phyloP scores from a whole-genome alignment of 2,888 invertebrate species.

The Drosophila aldrichi region DNA sequence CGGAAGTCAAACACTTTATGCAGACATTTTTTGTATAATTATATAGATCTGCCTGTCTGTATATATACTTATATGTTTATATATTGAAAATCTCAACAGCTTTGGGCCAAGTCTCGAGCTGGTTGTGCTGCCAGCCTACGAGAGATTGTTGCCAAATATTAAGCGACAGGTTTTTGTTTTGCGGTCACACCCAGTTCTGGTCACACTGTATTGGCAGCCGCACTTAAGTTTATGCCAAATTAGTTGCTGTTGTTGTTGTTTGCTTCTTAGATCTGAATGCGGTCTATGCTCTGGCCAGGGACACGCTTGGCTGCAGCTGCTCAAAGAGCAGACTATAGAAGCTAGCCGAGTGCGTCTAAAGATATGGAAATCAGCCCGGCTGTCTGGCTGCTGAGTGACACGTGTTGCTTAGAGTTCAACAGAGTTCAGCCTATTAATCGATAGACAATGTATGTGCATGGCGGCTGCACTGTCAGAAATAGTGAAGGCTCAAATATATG shows the following conservation, averaged over 20 bases:
- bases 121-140: slow-evolving; percentile 13
- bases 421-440: slow-evolving; percentile 74
- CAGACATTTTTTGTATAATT: slow-evolving; percentile 45
- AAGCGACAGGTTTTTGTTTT: slow-evolving; percentile 42
- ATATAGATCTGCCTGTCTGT: neutral
- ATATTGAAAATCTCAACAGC: slow-evolving; percentile 11
- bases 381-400: slow-evolving; percentile 48
- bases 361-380: slow-evolving; percentile 68
- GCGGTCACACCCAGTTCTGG: slow-evolving; percentile 33
- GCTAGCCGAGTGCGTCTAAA: slow-evolving; percentile 59
- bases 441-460: slow-evolving; percentile 45
- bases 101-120: slow-evolving; percentile 34
- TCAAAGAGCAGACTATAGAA: slow-evolving; percentile 17
- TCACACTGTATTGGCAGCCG: slow-evolving; percentile 4
- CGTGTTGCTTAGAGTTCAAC: slow-evolving; percentile 66
- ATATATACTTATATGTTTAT: neutral
- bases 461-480: slow-evolving; percentile 5
- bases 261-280: slow-evolving; percentile 8
- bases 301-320: slow-evolving; percentile 50
- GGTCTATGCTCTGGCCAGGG: slow-evolving; percentile 31
- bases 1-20: slow-evolving; percentile 65
- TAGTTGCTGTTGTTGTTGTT: neutral
- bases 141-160: slow-evolving; percentile 51
- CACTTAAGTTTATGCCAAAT: slow-evolving; percentile 24
- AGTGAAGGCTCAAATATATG: no score